Evolutionary conservation across 2,888 invertebrate genomes (phyloP).

Genomic region (Cerceris rybyensis): DNA sequence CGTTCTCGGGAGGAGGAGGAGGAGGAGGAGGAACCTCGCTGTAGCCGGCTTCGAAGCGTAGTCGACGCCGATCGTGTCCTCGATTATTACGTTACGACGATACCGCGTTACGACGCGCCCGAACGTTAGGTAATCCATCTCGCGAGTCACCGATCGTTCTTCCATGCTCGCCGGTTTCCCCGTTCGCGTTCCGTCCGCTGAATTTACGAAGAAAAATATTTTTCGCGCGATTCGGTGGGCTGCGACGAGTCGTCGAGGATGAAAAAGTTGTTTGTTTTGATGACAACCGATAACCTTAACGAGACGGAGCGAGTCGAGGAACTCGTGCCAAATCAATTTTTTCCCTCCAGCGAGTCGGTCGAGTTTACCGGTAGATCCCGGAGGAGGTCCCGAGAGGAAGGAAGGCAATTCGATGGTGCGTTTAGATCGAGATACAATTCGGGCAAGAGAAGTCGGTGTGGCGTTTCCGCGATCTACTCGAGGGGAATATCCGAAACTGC

Average conservation of each 20-base stretch:
- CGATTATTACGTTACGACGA: slow-evolving; percentile 55
- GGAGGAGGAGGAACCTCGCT: no score
- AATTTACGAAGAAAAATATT: not conserved
- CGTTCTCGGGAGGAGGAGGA: no score
- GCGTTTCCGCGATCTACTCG: not conserved
- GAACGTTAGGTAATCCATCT: slow-evolving; percentile 55
- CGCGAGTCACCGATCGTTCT: slow-evolving; percentile 37
- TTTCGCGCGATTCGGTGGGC: slow-evolving; percentile 22
- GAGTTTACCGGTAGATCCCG: no score
- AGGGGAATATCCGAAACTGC: slow-evolving; percentile 6
- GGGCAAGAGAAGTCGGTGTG: no score
- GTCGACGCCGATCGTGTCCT: slow-evolving; percentile 21
- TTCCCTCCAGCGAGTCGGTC: not conserved
- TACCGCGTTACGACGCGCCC: slow-evolving; percentile 28
- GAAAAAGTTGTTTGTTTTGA: slow-evolving; percentile 68
- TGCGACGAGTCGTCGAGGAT: slow-evolving; percentile 8
- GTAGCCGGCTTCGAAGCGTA: not conserved
- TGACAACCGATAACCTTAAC: slow-evolving; percentile 4
- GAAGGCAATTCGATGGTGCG: no score
- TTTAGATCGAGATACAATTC: no score
- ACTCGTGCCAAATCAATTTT: slow-evolving; percentile 33
- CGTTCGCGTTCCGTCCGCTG: no score
- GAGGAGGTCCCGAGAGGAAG: no score
- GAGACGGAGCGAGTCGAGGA: slow-evolving; percentile 7
- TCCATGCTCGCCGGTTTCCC: slow-evolving; percentile 22